phyloP scores from a whole-genome alignment of 2,797 vertebrate genomes.

The Pterois miles region DNA sequence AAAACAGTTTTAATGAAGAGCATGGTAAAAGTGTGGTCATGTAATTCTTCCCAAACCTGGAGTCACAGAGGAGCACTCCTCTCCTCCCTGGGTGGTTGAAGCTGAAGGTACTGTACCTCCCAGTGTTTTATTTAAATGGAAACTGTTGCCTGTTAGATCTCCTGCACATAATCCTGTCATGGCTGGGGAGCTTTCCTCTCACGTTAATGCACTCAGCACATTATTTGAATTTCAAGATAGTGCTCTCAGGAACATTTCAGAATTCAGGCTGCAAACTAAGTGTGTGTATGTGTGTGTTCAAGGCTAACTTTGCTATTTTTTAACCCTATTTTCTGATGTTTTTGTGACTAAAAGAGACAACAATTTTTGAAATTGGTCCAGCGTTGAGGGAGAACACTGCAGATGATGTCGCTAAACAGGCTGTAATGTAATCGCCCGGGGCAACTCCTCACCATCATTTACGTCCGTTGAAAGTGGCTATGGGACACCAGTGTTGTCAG shows the following conservation, averaged over 20 bases:
- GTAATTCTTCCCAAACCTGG: neutral
- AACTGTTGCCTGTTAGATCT: neutral
- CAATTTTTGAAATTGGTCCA: too few species aligned
- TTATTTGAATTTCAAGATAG: conserved; percentile 21
- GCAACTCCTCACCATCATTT: too few species aligned
- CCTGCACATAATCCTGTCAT: conserved; percentile 13
- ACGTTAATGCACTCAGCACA: neutral
- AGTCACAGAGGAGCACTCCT: neutral
- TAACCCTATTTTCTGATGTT: too few species aligned
- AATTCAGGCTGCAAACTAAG: neutral
- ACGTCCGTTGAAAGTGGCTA: too few species aligned
- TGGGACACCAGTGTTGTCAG: too few species aligned
- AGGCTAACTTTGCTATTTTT: too few species aligned
- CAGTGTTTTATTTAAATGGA: conserved; percentile 6
- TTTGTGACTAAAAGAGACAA: too few species aligned
- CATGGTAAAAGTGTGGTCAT: neutral
- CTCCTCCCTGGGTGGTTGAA: neutral
- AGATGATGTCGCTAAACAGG: too few species aligned
- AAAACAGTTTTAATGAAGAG: neutral
- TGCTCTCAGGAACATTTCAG: neutral
- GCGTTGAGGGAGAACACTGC: too few species aligned
- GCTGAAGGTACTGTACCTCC: neutral
- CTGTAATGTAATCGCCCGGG: too few species aligned
- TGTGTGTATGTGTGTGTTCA: neutral
- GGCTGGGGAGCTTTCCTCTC: neutral